Percentiles rank a stretch among this genome's conserved stretches.
Conservation (phyloP, 1,140 invertebrate species). For the Eurosta solidaginis region DNA sequence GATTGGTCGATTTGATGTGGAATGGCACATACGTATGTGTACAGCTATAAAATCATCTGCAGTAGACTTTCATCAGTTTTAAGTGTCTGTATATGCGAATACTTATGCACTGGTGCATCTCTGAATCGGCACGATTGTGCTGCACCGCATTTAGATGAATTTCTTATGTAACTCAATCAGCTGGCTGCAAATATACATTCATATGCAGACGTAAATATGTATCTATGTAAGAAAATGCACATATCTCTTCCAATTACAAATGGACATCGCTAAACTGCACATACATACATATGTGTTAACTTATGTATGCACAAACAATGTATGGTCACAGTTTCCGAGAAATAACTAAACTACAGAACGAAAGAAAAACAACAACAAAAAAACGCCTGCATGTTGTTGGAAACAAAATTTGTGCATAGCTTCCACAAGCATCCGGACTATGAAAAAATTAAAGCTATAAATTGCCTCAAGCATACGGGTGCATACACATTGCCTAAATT, state of each 20-base stretch:
- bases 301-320: not conserved
- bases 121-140: not conserved
- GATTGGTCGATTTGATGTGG: not conserved
- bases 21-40: not conserved
- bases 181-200: not conserved
- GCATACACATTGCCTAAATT: slow-evolving; percentile 1
- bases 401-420: not conserved
- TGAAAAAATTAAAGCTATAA: not conserved
- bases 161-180: not conserved
- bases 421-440: not conserved
- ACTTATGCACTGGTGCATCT: not conserved
- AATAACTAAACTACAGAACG: too few relatives aligned
- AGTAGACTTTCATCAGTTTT: too few relatives aligned
- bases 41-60: too few relatives aligned
- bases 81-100: too few relatives aligned
- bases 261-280: too few relatives aligned
- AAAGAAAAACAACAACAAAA: not conserved
- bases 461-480: not conserved
- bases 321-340: too few relatives aligned
- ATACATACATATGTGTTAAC: not conserved
- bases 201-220: not conserved
- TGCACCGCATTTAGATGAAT: not conserved
- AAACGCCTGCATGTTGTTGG: not conserved
- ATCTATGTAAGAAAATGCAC: too few relatives aligned
- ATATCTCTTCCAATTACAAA: too few relatives aligned